A percentile compares a stretch with the other conserved stretches of the same genome.
Evolutionary conservation across 2,797 vertebrate species (phyloP).

Genomic region (Sparidentex hasta): DNA sequence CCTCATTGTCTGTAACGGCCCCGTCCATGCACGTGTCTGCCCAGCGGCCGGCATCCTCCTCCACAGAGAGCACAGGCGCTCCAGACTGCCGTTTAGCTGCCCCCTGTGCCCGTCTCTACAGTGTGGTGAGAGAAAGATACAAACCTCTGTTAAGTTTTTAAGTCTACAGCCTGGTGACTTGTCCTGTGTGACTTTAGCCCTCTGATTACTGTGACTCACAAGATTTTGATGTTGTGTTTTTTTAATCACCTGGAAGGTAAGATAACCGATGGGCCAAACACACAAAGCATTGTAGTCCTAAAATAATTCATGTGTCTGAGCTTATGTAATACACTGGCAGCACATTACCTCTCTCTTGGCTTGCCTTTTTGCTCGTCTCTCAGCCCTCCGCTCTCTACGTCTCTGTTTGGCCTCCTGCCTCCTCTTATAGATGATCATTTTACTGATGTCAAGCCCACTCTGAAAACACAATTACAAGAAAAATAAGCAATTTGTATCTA

Average conservation of each 20-base stretch:
- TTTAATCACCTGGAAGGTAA: neutral
- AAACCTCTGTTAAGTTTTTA: neutral
- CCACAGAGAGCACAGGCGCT: conserved; percentile 71
- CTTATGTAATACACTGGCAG: neutral
- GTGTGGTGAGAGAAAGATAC: conserved; percentile 1
- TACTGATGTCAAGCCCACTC: conserved; percentile 92
- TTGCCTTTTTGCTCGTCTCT: conserved; percentile 86
- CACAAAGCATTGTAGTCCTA: neutral
- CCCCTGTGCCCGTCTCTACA: conserved; percentile 70
- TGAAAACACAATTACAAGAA: conserved; percentile 59
- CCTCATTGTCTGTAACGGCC: conserved; percentile 50
- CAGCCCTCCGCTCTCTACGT: conserved; percentile 82
- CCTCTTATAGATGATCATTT: conserved; percentile 92
- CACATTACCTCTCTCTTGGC: conserved; percentile 82
- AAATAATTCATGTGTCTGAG: neutral
- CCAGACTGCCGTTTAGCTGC: conserved; percentile 53
- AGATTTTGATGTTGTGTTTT: neutral
- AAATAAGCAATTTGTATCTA: neutral
- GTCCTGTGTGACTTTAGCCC: neutral
- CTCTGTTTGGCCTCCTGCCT: conserved; percentile 90
- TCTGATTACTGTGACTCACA: neutral
- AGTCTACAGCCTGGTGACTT: neutral
- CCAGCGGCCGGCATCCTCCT: conserved; percentile 71
- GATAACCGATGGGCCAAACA: neutral
- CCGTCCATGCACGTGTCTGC: conserved; percentile 46